Conservation (phyloP, 2,113 vertebrate genomes). For the Nettapus auritus region DNA sequence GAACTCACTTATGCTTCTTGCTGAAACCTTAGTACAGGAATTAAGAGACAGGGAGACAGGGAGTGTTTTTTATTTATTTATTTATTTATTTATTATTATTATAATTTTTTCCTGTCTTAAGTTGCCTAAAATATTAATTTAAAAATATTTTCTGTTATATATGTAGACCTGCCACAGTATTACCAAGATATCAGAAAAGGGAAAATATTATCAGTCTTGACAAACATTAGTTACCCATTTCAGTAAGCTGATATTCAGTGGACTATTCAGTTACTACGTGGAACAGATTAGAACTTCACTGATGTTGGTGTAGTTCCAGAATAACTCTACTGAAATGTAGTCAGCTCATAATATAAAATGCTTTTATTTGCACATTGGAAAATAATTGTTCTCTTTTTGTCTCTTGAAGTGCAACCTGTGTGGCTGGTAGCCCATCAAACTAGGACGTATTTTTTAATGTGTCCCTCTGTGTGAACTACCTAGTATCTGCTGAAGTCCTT, state of each 20-base stretch:
- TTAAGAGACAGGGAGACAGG: not conserved
- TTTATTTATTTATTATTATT: not conserved
- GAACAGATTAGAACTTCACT: not conserved
- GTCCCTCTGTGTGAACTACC: not conserved
- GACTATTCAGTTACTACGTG: not conserved
- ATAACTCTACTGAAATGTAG: not conserved
- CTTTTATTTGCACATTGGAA: not conserved
- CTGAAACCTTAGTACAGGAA: not conserved
- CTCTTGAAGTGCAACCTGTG: not conserved
- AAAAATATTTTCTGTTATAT: not conserved
- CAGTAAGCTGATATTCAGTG: not conserved
- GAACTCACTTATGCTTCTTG: accelerated
- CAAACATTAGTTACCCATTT: not conserved
- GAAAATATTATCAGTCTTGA: not conserved
- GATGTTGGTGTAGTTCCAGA: not conserved
- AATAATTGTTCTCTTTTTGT: not conserved
- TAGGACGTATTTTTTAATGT: not conserved
- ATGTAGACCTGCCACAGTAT: not conserved
- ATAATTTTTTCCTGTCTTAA: not conserved
- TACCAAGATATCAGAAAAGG: not conserved
- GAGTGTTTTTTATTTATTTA: too few species aligned
- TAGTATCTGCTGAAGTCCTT: not conserved
- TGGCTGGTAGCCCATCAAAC: not conserved
- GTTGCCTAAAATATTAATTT: not conserved
- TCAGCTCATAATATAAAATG: not conserved